A percentile compares a stretch with the other conserved stretches of the same genome.
Evolutionary conservation across 2,113 vertebrate genomes (phyloP).

Genomic region (Todiramphus chloris): DNA sequence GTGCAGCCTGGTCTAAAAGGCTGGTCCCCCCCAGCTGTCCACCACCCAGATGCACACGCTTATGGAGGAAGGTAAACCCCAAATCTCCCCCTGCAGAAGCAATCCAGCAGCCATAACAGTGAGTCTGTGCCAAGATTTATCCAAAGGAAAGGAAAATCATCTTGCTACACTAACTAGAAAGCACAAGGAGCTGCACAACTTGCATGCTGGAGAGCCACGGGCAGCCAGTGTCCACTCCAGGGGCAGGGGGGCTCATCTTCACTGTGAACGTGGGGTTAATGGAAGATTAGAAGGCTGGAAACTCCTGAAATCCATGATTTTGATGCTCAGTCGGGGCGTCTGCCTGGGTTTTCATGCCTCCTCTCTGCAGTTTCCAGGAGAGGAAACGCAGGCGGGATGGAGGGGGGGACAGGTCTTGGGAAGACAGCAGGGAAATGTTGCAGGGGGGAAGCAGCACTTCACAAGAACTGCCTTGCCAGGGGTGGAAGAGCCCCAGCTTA

Average conservation of each 20-base stretch:
- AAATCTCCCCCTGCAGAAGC: neutral
- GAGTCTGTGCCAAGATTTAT: neutral
- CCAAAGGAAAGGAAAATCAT: neutral
- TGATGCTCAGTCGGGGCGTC: neutral
- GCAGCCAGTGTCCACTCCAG: neutral
- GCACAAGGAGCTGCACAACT: accelerated
- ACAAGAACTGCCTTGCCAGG: neutral
- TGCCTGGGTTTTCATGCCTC: neutral
- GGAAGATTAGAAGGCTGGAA: neutral
- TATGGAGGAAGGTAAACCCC: neutral
- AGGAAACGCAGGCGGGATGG: neutral
- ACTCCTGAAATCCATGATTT: neutral
- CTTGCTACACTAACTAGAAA: neutral
- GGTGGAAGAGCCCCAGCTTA: neutral
- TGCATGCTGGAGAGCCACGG: accelerated
- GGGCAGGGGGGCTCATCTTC: neutral
- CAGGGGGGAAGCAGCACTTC: neutral
- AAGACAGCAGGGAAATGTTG: accelerated
- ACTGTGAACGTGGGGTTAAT: neutral
- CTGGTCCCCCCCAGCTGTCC: neutral
- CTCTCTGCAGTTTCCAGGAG: neutral
- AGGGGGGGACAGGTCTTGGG: neutral
- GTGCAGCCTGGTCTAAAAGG: neutral
- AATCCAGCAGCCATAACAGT: accelerated
- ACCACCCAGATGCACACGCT: neutral